Base-by-base conservation (phyloP, 2,888 invertebrate species). In the Protodeltote pygarga region DNA sequence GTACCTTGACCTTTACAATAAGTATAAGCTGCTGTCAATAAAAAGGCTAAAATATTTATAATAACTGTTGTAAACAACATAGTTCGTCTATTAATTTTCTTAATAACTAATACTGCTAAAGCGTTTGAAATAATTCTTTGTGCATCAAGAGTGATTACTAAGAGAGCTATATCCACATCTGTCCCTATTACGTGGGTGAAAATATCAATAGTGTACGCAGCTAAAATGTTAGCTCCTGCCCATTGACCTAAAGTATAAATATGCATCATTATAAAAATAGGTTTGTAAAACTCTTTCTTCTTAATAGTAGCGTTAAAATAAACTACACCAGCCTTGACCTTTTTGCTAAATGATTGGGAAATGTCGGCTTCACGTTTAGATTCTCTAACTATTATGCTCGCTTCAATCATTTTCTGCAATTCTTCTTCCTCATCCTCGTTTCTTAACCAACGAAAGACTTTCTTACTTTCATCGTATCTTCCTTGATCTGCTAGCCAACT, bases 401-500 rank as follows among this genome's bases (percentile, higher is more conserved):
- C 81, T 67, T 55, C 80, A 13, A 87, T 80, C 79, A 87, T 80
- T 34, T 72, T 74, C 4, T 78, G 71, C 8, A 87, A 50, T 61
- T 87, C 85, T 1, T 91, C 91, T 21, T 82, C 79, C 50, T 81
- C 79, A 0, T 77, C 76, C 4, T 78, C 70, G 17, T 93, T 94
- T 54, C 94, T 82, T 24, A 94, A 85, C 87, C 92, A 94, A 13
- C 87, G 81, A 14, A 94, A 93, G 0, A 93, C 85, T 19, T 79
- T 75, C 47, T 88, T 85, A 0, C 94, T 93, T 20, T 93, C 90
- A 0, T 87, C 87, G 1, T 87, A 77, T 8, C 87, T 83, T 0
- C 92, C 93, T 51, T 93, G 93, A 19, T 92, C 88, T 0, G 93
- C 86, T 11, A 95, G 69, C 94, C 94, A 95, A 41, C 89, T 88